Evolutionary conservation across 2,113 vertebrate genomes (phyloP).

Genomic region (Corvus hawaiiensis): DNA sequence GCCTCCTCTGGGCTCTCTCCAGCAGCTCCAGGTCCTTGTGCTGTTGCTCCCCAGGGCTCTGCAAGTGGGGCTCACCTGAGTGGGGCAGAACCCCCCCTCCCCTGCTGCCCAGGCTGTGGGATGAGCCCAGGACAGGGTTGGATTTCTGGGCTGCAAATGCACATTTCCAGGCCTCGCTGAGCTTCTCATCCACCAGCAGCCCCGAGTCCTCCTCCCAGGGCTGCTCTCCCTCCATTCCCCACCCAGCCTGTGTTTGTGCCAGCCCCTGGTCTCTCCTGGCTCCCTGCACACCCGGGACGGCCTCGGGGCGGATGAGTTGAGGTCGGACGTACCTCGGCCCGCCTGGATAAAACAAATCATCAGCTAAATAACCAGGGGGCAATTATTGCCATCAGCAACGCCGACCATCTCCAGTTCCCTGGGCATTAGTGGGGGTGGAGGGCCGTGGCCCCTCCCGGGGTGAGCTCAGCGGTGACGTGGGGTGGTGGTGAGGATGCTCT

Average conservation of each 20-base stretch:
- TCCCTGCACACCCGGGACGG: neutral
- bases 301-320: neutral
- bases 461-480: neutral
- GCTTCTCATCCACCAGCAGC: neutral
- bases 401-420: neutral
- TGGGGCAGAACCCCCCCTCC: neutral
- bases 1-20: neutral
- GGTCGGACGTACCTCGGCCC: neutral
- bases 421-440: neutral
- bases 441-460: neutral
- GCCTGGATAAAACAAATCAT: neutral
- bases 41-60: neutral
- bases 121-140: neutral
- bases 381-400: neutral
- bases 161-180: neutral
- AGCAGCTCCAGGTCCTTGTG: neutral
- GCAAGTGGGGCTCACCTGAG: neutral
- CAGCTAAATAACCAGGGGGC: neutral
- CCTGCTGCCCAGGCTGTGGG: neutral
- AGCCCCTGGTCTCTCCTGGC: rapidly evolving
- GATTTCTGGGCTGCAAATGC: neutral
- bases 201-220: neutral
- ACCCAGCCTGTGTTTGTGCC: neutral
- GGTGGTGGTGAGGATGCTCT: neutral
- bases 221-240: neutral